Base-by-base conservation (phyloP, 2,113 vertebrate species). In the Tautogolabrus adspersus region DNA sequence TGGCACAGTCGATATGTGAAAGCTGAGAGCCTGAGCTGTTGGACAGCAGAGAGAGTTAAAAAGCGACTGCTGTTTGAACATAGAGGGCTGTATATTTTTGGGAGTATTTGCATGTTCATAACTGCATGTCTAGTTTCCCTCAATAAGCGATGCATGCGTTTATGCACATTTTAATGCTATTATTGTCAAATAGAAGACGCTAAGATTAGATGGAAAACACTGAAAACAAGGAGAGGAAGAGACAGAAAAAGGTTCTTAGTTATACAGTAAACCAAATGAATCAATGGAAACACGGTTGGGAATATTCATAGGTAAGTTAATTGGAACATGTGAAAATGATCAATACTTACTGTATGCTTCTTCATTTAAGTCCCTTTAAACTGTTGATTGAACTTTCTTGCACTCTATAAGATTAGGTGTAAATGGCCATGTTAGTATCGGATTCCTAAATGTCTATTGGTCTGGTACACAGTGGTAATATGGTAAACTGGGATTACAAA, bases 1-100 rank as follows among this genome's bases (percentile, higher is more conserved):
- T 8, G 40, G 34, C 59, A 38, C 18, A 68, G 72, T 68, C 56
- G 19, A 68, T 77, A 66, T 58, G 12, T 19, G 46, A 37, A 58
- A 63, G 51, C n/a, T 42, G 30, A 40, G 42, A 77, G 61, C 55
- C 26, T 6, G 57, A 60, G 82, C 46, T 0, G 22, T 46, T 63
- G 56, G 26, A n/a, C 30, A 34, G 62, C 8, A 21, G 22, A 46
- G 67, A 52, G 76, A 66, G 12, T 73, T 22, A 26, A 69, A 66
- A 60, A n/a, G 42, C 52, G 60, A 26, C 56, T 59, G 38, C 34
- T 61, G 22, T 51, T 76, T 67, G 63, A 42, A 42, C 57, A 11
- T 16, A 6, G 40, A 21, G 63, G 66, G 57, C 37, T 47, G 30
- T 66, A 51, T 0, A 2, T 74, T 47, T 46, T 79, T 54, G 19